Conservation (phyloP, 2,113 vertebrate genomes). For the Muscicapa adusta region DNA sequence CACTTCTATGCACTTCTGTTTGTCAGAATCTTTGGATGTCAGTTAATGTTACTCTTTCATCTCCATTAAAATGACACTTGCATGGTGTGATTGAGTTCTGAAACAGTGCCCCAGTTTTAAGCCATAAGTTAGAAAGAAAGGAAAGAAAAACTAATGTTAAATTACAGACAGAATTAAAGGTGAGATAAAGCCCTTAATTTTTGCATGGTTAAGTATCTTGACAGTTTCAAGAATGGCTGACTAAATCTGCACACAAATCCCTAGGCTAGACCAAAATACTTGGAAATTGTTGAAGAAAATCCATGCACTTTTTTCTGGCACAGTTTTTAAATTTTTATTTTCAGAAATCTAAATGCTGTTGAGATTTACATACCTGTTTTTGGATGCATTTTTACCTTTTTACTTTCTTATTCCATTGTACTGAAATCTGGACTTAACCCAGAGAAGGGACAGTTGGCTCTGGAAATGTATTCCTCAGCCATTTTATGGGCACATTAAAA, state of each 20-base stretch:
- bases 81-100: slow-evolving; percentile 8
- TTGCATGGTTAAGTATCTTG: slow-evolving; percentile 2
- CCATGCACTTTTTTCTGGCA: background rate
- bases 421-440: background rate
- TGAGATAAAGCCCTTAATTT: slow-evolving; percentile 30
- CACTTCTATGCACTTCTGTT: slow-evolving; percentile 26
- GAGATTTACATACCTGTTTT: background rate
- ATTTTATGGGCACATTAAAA: background rate
- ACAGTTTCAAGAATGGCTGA: slow-evolving; percentile 9
- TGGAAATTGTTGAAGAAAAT: background rate
- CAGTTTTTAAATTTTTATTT: background rate
- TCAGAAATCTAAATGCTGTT: background rate
- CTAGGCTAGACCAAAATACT: background rate
- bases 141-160: slow-evolving; percentile 5
- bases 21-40: slow-evolving; percentile 52
- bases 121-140: background rate
- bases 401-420: background rate
- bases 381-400: background rate
- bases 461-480: background rate
- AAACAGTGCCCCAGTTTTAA: background rate
- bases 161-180: slow-evolving; percentile 21
- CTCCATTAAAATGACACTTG: slow-evolving; percentile 51
- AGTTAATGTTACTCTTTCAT: slow-evolving; percentile 47
- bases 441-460: background rate
- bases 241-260: background rate